Evolutionary conservation across 2,888 invertebrate species (phyloP), one percentile per base, ranked within the genome.

Genomic region (Athalia cordata): DNA sequence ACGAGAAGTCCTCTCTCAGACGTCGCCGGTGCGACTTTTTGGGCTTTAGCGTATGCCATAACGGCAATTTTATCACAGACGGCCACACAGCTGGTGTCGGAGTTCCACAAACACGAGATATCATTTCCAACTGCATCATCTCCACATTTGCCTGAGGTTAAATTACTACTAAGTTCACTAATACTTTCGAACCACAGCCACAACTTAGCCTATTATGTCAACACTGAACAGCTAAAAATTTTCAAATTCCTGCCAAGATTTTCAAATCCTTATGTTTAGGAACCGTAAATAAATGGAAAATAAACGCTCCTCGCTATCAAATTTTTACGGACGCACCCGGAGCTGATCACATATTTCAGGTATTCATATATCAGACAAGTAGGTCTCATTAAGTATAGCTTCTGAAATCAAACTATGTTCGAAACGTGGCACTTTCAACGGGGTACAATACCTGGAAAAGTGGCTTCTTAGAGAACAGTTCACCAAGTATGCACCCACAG

Each of bases 71-170:
- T 81, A 98, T 97, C 70, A 99, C 98, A 88, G 96, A 93, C 7
- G 99, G 99, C 99, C 99, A 99, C 59, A 97, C 97, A 64, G 97
- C 97, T 0, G 99, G 98, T 59, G 96, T 95, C 0, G 99, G 99
- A 0, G 98, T 97, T 15, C 99, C 99, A 92, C 99, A 99, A 43
- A 97, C 93, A 79, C 96, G 92, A 0, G 98, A 97, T 87, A 99
- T 99, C 90, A 96, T 94, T 87, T 99, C 99, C 83, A 99, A 91
- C 89, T 99, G 99, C 91, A 95, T 94, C 93, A 97, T 93, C 91
- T 99, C 99, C 77, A 95, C 93, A 89, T 96, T 97, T 0, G 98
- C 99, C 95, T 97, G 92, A 50, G 29, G 6, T 78, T 9, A 43
- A 78, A 52, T n/a, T 5, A 64, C 61, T 45, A 43, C 11, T 64